phyloP scores from a whole-genome alignment of 2,888 invertebrate species.

The Meteorus cinctellus region DNA sequence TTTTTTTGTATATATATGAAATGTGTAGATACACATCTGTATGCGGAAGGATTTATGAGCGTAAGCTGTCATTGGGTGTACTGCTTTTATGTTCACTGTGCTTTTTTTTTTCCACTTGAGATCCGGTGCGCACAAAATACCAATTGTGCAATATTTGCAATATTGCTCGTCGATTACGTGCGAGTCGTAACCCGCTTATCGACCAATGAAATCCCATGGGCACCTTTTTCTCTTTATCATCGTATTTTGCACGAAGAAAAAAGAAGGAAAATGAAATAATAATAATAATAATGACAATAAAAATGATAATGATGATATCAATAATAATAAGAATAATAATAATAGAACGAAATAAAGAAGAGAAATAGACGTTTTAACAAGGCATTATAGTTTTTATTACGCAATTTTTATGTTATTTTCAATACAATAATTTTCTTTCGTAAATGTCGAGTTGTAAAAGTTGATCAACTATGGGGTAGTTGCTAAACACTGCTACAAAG shows the following conservation, averaged over 20 bases:
- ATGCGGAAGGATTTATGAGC: neutral
- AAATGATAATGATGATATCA: neutral
- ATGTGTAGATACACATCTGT: neutral
- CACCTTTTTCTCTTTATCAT: conserved; percentile 19
- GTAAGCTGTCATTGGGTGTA: conserved; percentile 6
- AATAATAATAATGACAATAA: neutral
- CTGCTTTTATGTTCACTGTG: conserved; percentile 16
- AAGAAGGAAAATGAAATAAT: neutral
- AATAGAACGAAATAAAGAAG: neutral
- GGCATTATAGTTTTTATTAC: too few relatives aligned
- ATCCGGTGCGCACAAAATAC: conserved; percentile 11
- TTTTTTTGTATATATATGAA: neutral
- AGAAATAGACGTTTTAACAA: too few relatives aligned
- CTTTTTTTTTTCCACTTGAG: conserved; percentile 17
- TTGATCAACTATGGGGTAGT: too few relatives aligned
- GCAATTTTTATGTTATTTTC: too few relatives aligned
- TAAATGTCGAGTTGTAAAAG: too few relatives aligned
- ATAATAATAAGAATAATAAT: neutral
- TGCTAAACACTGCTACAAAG: too few relatives aligned
- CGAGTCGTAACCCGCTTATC: conserved; percentile 41
- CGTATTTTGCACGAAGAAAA: neutral
- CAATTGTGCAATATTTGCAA: conserved; percentile 34
- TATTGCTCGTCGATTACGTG: conserved; percentile 28
- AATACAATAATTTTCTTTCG: too few relatives aligned
- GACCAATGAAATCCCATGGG: conserved; percentile 26